Evolutionary conservation across 2,888 invertebrate genomes (phyloP), one percentile per base, ranked within the genome.

Genomic region (Dugesia japonica): DNA sequence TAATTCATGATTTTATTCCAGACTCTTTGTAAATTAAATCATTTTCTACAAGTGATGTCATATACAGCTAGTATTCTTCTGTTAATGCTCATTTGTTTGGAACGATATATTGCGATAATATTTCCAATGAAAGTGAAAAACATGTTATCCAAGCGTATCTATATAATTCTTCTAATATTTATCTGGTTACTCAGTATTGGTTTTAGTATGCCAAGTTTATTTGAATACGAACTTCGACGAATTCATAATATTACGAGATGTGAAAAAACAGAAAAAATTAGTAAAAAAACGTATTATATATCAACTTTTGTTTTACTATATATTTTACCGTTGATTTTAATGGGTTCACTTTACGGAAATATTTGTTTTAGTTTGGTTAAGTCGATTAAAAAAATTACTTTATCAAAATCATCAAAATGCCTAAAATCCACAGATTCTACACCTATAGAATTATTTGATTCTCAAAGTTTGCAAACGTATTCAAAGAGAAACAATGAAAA

Each of bases 31-130:
- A 76, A 77, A 28, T n/a, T 77, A 9, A 75, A 77, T 27, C 76
- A 77, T 20, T 27, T 77, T 26, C n/a, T 77, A 23, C 77, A 77
- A 42, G 20, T 75, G n/a, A 28, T 42, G 20, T 42, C 42, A 17
- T 77, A 42, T 56, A 77, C 74, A 1, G 77, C 42, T n/a, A 77
- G 77, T 42, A 76, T 77, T 26, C 28, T 75, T 17, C 26, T 77
- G 20, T 42, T 77, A 9, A 77, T 77, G 28, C 26, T 77, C 31
- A 77, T 77, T 27, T 77, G 76, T 28, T 20, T 77, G 15, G 77
- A 77, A 27, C 77, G 77, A 26, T 77, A 77, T 76, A 76, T 77
- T 23, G 77, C 77, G 0, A 77, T 77, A 20, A 38, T 77, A 17
- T 77, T 42, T 56, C 77, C 77, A 9, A 75, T 77, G 77, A 33